Evolutionary conservation across 2,888 invertebrate species (phyloP), one percentile per base, ranked within the genome.

Genomic region (Ctena decussata): DNA sequence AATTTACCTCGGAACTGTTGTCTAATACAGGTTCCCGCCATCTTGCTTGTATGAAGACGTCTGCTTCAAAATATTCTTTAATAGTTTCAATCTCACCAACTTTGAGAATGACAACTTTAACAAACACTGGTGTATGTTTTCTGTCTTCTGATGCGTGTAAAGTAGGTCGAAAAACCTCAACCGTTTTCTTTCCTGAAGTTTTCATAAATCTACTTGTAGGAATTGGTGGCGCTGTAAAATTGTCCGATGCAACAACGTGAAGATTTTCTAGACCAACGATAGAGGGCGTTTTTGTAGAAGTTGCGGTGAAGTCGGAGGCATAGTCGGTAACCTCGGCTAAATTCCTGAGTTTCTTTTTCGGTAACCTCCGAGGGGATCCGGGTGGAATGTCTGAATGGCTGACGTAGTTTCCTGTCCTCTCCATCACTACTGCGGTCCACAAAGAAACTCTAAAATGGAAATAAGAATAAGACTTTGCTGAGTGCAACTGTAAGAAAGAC

Each of bases 21-120:
- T 92, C 90, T n/a, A 91, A 49, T 11, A 77, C 53, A 11, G 91
- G 90, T 82, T 92, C 91, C 69, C 91, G 82, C 93, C 93, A 93
- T 82, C 89, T 90, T 12, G 93, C 92, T 79, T 91, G 91, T 44
- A 92, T 87, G 74, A 88, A 93, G 0, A 93, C 84, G 49, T 93
- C 93, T 0, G 93, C 92, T 57, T 86, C 86, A 74, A 88, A 93
- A 57, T 89, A 91, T 78, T 93, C 93, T 77, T 92, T 92, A 1
- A 93, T 88, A 0, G 93, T 92, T 72, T 93, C 91, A 18, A 93
- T 91, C 77, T 93, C 91, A 0, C 93, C 93, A 21, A 93, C 80
- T 80, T 93, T 93, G 27, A 93, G 86, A 73, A 92, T 91, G 53
- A 91, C 91, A 6, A 91, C 89, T 15, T 86, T 82, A 0, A 93